A percentile compares a stretch with the other conserved stretches of the same genome.
phyloP scores from a whole-genome alignment of 92 coral and sea anemone genomes.

The Ricordea florida region DNA sequence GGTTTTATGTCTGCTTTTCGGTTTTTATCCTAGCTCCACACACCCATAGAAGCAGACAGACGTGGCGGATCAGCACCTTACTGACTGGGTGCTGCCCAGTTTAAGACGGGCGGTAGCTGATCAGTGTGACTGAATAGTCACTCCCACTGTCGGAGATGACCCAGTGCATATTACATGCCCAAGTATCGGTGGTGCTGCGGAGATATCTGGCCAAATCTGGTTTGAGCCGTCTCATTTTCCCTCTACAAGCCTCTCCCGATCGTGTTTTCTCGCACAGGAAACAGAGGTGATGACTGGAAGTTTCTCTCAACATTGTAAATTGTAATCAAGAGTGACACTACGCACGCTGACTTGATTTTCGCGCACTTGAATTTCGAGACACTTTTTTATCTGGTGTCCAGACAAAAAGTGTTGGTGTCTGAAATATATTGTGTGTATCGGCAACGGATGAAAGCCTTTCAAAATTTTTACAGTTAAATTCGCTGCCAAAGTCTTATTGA shows the following conservation, averaged over 20 bases:
- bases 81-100: slow-evolving; percentile 8
- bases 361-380: not conserved
- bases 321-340: not conserved
- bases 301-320: not conserved
- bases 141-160: too few relatives aligned
- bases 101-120: too few relatives aligned
- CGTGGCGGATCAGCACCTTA: slow-evolving; percentile 7
- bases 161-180: not conserved
- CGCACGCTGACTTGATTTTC: not conserved
- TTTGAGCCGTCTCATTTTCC: not conserved
- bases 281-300: not conserved
- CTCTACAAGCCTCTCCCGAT: too few relatives aligned
- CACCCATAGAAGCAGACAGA: not conserved
- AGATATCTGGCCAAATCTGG: not conserved
- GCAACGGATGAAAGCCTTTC: not conserved
- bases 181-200: not conserved
- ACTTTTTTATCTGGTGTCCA: not conserved
- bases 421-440: not conserved
- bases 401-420: not conserved
- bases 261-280: not conserved
- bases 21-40: too few relatives aligned
- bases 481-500: not conserved
- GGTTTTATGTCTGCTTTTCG: not conserved
- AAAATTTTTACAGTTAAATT: not conserved
- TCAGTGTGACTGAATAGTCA: too few relatives aligned